Evolutionary conservation across 2,888 invertebrate genomes (phyloP).

Genomic region (Pogonocherus hispidulus): DNA sequence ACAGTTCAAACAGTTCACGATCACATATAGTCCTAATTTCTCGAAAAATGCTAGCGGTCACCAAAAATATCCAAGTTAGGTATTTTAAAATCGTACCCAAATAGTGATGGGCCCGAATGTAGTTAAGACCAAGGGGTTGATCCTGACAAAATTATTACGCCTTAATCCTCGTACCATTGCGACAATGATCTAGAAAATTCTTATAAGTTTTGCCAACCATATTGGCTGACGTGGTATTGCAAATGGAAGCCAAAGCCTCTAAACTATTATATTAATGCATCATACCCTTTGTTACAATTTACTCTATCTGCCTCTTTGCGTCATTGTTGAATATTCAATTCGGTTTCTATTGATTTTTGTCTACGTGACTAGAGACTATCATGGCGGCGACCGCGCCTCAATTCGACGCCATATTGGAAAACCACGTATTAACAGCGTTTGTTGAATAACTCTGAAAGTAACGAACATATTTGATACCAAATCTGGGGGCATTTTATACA

Average conservation of each 20-base stretch:
- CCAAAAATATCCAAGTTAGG: slow-evolving; percentile 21
- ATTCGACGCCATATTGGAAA: slow-evolving; percentile 35
- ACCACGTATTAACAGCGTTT: slow-evolving; percentile 18
- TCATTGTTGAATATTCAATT: slow-evolving; percentile 26
- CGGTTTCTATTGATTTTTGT: slow-evolving; percentile 25
- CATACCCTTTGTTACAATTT: slow-evolving; percentile 26
- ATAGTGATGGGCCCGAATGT: slow-evolving; percentile 17
- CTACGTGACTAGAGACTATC: slow-evolving; percentile 29
- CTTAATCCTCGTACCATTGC: slow-evolving; percentile 22
- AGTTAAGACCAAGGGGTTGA: slow-evolving; percentile 17
- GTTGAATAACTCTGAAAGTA: slow-evolving; percentile 34
- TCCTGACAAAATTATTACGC: slow-evolving; percentile 24
- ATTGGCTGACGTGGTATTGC: slow-evolving; percentile 21
- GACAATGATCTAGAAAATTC: slow-evolving; percentile 29
- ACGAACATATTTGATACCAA: slow-evolving; percentile 29
- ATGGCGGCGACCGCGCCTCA: slow-evolving; percentile 38
- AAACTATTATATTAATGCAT: slow-evolving; percentile 10
- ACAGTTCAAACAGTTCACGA: slow-evolving; percentile 20
- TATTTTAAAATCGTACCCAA: slow-evolving; percentile 5
- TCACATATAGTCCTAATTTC: slow-evolving; percentile 25
- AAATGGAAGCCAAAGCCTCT: slow-evolving; percentile 25
- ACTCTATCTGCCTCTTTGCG: slow-evolving; percentile 26
- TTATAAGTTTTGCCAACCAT: slow-evolving; percentile 24
- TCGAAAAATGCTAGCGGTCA: background rate
- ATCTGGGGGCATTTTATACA: slow-evolving; percentile 8